phyloP scores from a whole-genome alignment of 2,797 vertebrate genomes.

The Eulemur mongoz region DNA sequence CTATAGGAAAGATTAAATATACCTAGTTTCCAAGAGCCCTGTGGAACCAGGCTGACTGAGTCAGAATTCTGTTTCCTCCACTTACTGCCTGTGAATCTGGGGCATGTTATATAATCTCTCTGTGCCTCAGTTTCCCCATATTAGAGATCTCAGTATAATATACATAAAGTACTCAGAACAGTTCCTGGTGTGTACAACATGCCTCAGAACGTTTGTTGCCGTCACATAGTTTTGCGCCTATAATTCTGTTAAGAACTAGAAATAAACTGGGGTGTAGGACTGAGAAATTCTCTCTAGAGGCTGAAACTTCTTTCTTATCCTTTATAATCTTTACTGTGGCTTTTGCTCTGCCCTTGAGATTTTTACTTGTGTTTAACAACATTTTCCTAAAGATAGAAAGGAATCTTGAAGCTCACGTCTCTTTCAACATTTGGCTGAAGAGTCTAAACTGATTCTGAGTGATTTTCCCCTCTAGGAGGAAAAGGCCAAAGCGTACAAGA shows the following conservation, averaged over 20 bases:
- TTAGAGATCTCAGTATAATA: constrained; percentile 13
- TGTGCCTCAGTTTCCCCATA: neutral
- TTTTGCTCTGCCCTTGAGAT: constrained; percentile 44
- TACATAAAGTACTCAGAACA: neutral
- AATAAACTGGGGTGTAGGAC: neutral
- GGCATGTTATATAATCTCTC: neutral
- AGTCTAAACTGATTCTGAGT: constrained; percentile 59
- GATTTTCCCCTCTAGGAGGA: constrained; percentile 90
- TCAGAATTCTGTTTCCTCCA: constrained; percentile 48
- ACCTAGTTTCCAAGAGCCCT: neutral
- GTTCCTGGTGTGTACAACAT: neutral
- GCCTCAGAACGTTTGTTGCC: neutral
- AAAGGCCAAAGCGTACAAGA: constrained; percentile 98
- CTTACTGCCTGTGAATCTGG: neutral
- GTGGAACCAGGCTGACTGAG: neutral
- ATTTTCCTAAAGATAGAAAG: constrained; percentile 47
- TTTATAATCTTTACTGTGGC: constrained; percentile 2
- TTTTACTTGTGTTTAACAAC: constrained; percentile 44
- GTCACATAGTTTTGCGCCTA: neutral
- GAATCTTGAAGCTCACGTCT: constrained; percentile 20
- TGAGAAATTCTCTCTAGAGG: neutral
- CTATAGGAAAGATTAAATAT: neutral
- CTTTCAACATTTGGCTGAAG: constrained; percentile 25
- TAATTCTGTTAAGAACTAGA: neutral
- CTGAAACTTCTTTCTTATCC: constrained; percentile 20